Evolutionary conservation across 1,140 invertebrate species (phyloP), one percentile per base, ranked within the genome.

Genomic region (Apis dorsata): DNA sequence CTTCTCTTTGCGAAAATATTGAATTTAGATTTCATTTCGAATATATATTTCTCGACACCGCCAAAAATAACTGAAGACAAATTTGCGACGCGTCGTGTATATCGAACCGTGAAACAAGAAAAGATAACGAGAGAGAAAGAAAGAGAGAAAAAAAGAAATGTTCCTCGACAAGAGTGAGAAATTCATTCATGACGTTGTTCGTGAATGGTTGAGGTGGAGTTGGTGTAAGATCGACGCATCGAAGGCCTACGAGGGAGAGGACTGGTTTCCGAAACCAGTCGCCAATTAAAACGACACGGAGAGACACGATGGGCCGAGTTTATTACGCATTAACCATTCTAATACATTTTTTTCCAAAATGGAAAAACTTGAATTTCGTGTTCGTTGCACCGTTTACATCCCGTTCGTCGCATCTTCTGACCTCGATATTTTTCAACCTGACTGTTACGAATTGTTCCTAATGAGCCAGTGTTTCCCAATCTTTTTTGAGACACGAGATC

Each of bases 241-340:
- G 34, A 57, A 76, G 60, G 53, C 24, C 11, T 59, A 24, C 62
- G 77, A 75, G 13, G 79, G n/a, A 15, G 81, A 76, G 12, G 81
- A 89, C 87, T 86, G 86, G 87, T 88, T 44, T 89, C 81, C 80
- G 21, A 71, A 77, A 83, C 87, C 87, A 84, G 88, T 89, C 80
- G 88, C 85, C 84, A 88, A 86, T 89, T 88, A 89, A 89, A 85
- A 57, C 76, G 79, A 81, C 73, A 89, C 85, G 57, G 75, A 81
- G 70, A 74, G 19, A n/a, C 55, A 34, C 74, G 81, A 85, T 85
- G 84, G 60, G 59, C 79, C 63, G 78, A 81, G 80, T 80, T 88
- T 88, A 88, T 89, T 86, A 86, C 68, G 81, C 88, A 89, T 86
- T 86, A 82, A 84, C 77, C 78, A 89, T 88, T 86, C 80, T 79